Base-by-base conservation (phyloP, 2,888 invertebrate genomes). In the Eupithecia subumbrata region DNA sequence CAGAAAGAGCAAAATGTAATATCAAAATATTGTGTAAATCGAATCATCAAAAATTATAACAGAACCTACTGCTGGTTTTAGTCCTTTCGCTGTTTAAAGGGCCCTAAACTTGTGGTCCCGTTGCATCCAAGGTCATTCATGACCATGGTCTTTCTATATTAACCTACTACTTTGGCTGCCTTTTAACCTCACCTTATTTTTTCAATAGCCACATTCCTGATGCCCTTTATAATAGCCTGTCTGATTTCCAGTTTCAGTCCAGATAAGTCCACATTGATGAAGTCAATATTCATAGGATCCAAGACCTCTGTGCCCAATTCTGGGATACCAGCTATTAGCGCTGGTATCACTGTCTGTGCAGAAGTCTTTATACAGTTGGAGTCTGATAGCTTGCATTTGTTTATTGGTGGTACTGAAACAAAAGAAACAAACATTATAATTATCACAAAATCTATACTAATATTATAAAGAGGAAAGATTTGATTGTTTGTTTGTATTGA, bases 261-360 rank as follows among this genome's bases (percentile, higher is more conserved):
- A 25, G 91, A 87, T 2, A 92, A 73, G 45, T 92, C 87, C 2
- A 92, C 82, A 25, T 88, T 86, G 40, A 91, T 86, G 8, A 78
- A 22, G 9, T 91, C 87, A 4, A 92, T 77, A 2, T 83, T 79
- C 84, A 92, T 82, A 0, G 87, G 85, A n/a, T 93, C 93, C n/a
- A 93, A 77, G 0, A 82, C 76, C 69, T 90, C 89, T 0, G 83
- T 81, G 2, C 87, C 86, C 0, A 88, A 25, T 69, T 90, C 91
- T 25, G 89, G 86, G 2, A 92, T 84, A 0, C 93, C 93, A 18
- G 82, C 81, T 0, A 81, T 73, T 22, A 93, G 83, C 0, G 69
- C 69, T 2, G 83, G 78, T 0, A 88, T 11, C 7, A 81, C 81
- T n/a, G 80, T 77, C 69, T 90, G 89, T 0, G 90, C 88, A 3